Conservation (phyloP, 2,888 invertebrate species). For the Chrysomela aeneicollis region DNA sequence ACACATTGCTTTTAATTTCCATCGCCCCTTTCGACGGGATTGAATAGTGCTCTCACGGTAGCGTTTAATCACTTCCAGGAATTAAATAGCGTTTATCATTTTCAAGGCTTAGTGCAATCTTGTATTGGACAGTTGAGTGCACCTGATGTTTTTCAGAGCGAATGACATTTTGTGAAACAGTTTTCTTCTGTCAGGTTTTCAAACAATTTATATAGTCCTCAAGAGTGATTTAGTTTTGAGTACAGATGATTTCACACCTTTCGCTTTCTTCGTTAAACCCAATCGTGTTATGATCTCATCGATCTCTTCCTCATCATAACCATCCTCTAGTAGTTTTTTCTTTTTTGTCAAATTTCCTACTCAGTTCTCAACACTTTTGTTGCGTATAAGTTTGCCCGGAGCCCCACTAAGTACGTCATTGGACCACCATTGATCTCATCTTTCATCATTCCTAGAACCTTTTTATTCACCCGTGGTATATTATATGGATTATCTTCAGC, state of each 20-base stretch:
- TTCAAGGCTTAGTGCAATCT: conserved; percentile 33
- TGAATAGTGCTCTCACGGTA: background rate
- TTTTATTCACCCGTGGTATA: no score
- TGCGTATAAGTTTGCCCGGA: conserved; percentile 39
- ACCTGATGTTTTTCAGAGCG: conserved; percentile 34
- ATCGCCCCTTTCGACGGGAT: no score
- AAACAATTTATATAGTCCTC: conserved; percentile 34
- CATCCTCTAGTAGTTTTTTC: background rate
- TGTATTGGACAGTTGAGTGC: conserved; percentile 32
- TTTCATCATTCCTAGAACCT: no score
- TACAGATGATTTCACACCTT: conserved; percentile 24
- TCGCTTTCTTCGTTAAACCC: conserved; percentile 37
- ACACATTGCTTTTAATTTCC: no score
- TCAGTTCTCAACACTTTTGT: conserved; percentile 13
- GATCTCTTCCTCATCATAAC: conserved; percentile 21
- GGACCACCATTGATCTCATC: conserved; percentile 48
- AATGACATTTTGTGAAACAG: conserved; percentile 27
- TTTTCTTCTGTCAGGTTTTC: conserved; percentile 5
- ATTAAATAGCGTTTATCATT: conserved; percentile 40
- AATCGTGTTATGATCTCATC: conserved; percentile 40
- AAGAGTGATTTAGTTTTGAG: conserved; percentile 34
- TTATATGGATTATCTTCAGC: conserved; percentile 43
- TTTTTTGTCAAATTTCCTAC: conserved; percentile 20
- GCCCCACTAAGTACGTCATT: conserved; percentile 50
- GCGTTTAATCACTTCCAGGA: background rate